phyloP scores from a whole-genome alignment of 2,797 vertebrate genomes.

The Percopsis omiscomaycus region DNA sequence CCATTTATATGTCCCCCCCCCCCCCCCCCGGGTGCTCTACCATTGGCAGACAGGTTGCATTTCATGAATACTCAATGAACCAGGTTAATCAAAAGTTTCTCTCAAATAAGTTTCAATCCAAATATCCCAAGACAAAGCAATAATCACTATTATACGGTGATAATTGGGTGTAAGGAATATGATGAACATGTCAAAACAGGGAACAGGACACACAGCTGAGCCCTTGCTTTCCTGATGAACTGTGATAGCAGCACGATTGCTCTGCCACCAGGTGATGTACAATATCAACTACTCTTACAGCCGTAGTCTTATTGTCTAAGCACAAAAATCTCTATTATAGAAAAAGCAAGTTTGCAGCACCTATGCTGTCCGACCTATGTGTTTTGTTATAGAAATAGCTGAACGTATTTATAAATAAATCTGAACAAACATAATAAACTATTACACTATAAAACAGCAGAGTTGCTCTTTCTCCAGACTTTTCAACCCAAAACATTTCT shows the following conservation, averaged over 20 bases:
- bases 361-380: too few species aligned
- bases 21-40: conserved; percentile 62
- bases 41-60: conserved; percentile 66
- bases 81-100: conserved; percentile 64
- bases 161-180: conserved; percentile 9
- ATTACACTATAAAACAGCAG: too few species aligned
- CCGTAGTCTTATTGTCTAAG: too few species aligned
- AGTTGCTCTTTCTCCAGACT: too few species aligned
- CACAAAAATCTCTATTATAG: too few species aligned
- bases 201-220: not conserved
- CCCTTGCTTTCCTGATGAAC: conserved; percentile 3
- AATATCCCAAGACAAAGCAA: conserved; percentile 45
- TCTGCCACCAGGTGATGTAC: too few species aligned
- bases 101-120: conserved; percentile 56
- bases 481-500: not conserved
- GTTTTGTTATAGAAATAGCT: too few species aligned
- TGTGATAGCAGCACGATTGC: not conserved
- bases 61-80: conserved; percentile 73
- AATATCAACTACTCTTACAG: conserved; percentile 1
- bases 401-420: too few species aligned
- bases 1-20: too few species aligned
- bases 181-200: conserved; percentile 1
- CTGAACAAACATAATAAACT: too few species aligned
- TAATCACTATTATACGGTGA: conserved; percentile 12
- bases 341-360: too few species aligned